A percentile compares a stretch with the other conserved stretches of the same genome.
Conservation (phyloP, 2,888 invertebrate genomes). For the Caenorhabditis afra region DNA sequence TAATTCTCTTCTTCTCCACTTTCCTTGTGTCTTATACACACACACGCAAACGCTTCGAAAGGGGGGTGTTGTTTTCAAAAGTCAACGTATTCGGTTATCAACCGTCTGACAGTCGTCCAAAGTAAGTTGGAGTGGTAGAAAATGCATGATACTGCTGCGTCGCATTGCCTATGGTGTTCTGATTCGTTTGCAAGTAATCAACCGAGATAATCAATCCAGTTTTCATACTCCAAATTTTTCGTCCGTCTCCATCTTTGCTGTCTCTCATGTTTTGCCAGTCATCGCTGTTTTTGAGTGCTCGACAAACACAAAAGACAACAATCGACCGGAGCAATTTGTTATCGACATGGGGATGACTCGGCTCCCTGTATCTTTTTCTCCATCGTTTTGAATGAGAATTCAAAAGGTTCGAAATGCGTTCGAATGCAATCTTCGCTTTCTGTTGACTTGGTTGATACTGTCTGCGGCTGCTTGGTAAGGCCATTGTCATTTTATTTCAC, state of each 20-base stretch:
- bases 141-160: slow-evolving; percentile 9
- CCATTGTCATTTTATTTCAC: neutral
- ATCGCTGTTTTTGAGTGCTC: slow-evolving; percentile 41
- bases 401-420: slow-evolving; percentile 24
- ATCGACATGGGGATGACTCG: neutral
- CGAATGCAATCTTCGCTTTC: slow-evolving; percentile 43
- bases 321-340: neutral
- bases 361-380: neutral
- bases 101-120: neutral
- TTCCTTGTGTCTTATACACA: neutral
- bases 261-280: neutral
- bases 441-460: slow-evolving; percentile 52
- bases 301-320: slow-evolving; percentile 24
- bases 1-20: slow-evolving; percentile 1
- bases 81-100: neutral
- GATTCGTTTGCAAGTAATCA: slow-evolving; percentile 25
- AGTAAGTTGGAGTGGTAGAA: neutral
- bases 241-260: neutral
- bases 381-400: slow-evolving; percentile 27
- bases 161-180: slow-evolving; percentile 12
- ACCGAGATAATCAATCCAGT: slow-evolving; percentile 35
- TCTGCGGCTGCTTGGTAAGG: slow-evolving; percentile 45
- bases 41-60: no score
- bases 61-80: neutral
- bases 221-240: slow-evolving; percentile 13